A percentile compares a stretch with the other conserved stretches of the same genome.
These are phyloP conservation scores for Brachypteracias leptosomus DNA, from an alignment of 2,113 vertebrate species.

Conservation along the genomic window DNA sequence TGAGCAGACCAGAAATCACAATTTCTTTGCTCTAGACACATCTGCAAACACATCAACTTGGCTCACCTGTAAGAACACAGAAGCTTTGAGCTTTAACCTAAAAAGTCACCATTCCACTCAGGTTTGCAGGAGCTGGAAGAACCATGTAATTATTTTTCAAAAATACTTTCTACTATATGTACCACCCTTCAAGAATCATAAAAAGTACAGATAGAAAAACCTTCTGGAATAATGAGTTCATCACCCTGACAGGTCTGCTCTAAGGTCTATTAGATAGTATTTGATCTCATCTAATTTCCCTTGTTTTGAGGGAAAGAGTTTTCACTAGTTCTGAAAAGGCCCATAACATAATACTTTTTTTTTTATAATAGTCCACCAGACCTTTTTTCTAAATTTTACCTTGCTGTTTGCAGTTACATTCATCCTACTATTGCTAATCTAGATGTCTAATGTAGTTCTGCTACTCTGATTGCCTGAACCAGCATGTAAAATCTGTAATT, in stretches of 20 bases:
- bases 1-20: slow-evolving; percentile 44
- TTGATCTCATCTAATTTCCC: background rate
- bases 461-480: background rate
- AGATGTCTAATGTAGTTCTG: background rate
- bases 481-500: background rate
- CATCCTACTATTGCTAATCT: background rate
- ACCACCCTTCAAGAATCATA: background rate
- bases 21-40: background rate
- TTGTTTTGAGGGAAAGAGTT: background rate
- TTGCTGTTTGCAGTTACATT: background rate
- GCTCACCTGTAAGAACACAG: background rate
- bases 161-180: background rate
- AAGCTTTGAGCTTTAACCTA: background rate
- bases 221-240: background rate
- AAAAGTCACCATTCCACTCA: background rate
- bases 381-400: background rate
- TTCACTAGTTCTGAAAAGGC: background rate
- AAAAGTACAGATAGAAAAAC: background rate
- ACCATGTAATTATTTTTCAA: background rate
- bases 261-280: background rate
- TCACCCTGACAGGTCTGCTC: background rate
- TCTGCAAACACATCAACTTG: background rate
- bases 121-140: background rate
- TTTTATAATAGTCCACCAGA: background rate
- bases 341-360: background rate